These are phyloP conservation scores for Drosophila repleta DNA, from an alignment of 1,140 invertebrate genomes.

Conservation along the genomic window DNA sequence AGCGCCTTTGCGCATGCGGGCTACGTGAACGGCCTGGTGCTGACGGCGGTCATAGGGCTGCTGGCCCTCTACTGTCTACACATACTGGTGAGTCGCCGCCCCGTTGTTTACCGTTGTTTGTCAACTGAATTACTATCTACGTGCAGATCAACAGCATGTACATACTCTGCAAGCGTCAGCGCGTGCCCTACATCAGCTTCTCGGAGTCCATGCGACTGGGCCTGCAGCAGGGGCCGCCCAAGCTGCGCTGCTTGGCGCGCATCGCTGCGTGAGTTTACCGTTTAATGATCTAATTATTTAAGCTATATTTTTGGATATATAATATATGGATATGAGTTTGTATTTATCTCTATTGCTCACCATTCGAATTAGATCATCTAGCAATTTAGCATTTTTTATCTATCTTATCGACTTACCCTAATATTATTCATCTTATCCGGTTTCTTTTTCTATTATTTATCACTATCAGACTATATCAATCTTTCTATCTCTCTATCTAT, in stretches of 20 bases:
- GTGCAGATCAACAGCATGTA: slow-evolving; percentile 85
- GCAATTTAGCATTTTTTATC: too few relatives aligned
- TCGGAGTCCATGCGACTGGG: slow-evolving; percentile 88
- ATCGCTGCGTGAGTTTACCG: slow-evolving; percentile 85
- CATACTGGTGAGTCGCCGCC: slow-evolving; percentile 86
- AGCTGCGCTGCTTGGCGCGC: slow-evolving; percentile 85
- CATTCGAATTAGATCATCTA: too few relatives aligned
- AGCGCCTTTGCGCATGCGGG: slow-evolving; percentile 90
- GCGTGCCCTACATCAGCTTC: slow-evolving; percentile 87
- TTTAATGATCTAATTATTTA: too few relatives aligned
- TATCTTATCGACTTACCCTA: too few relatives aligned
- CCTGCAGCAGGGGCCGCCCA: slow-evolving; percentile 86
- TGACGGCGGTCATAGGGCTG: slow-evolving; percentile 86
- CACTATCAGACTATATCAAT: too few relatives aligned
- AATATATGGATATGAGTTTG: too few relatives aligned
- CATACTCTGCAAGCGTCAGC: slow-evolving; percentile 85
- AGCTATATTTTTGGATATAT: too few relatives aligned
- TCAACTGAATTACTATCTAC: background rate
- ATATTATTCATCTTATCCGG: too few relatives aligned
- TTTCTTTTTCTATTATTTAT: too few relatives aligned
- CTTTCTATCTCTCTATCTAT: too few relatives aligned
- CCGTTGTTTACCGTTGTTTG: background rate
- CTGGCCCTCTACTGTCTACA: slow-evolving; percentile 88
- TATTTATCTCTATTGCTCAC: too few relatives aligned
- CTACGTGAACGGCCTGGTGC: slow-evolving; percentile 86